Evolutionary conservation across 2,113 vertebrate species (phyloP), one percentile per base, ranked within the genome.

Genomic region (Leucoraja erinaceus): DNA sequence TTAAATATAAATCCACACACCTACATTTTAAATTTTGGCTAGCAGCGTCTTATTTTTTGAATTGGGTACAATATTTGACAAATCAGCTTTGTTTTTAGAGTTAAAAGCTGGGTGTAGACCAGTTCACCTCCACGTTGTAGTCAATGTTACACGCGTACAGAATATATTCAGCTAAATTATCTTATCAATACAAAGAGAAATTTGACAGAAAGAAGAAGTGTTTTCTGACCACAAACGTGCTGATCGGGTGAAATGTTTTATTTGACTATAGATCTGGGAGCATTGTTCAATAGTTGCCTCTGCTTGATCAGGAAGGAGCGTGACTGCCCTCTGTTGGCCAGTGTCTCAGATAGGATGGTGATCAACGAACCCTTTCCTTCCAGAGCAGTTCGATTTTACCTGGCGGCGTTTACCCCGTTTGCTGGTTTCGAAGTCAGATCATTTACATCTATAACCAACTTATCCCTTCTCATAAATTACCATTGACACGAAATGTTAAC

Each of bases 281-380:
- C 94, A 93, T 95, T 93, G 96, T 96, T 97, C 97, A 96, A 97
- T 97, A 96, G 94, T 93, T 94, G 66, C 66, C 93, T 93, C 93
- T 93, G 94, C 92, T 70, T 18, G 92, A 93, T 93, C 95, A 94
- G 94, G 93, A 94, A 95, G 95, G 95, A 94, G 95, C 94, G 94
- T 93, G 95, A 96, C 95, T 97, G 97, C 97, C 97, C 96, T 97
- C 97, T 97, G 96, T 96, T 96, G 97, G 96, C 95, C 96, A 93
- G 94, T 95, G 18, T 31, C 63, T 3, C 88, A 72, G 12, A 91
- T 25, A 25, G 66, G 33, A 5, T 66, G 63, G 25, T 31, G 33
- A 20, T 88, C 54, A 63, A 31, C 25, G 11, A 12, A 47, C 11
- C 31, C 7, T 66, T 91, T 47, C 12, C 88, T 61, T 25, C 33